phyloP scores from a whole-genome alignment of 1,140 invertebrate species.

The Stegodyphus dumicola region DNA sequence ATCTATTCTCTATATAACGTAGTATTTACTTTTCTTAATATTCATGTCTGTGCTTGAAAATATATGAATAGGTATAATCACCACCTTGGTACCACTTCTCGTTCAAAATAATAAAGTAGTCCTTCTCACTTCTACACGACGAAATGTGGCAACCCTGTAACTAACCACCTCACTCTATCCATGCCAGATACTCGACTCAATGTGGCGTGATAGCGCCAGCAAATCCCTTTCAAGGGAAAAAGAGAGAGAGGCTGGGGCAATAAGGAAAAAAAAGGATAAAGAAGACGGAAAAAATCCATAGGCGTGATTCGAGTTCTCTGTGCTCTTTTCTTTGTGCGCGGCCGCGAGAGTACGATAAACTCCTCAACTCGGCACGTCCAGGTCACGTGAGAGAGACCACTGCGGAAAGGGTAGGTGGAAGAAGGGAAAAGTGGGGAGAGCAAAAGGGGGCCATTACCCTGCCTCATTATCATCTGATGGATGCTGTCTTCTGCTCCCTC shows the following conservation, averaged over 20 bases:
- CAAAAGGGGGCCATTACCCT: conserved; percentile 56
- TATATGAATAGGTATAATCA: too few relatives aligned
- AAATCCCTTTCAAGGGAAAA: conserved; percentile 43
- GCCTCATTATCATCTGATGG: conserved; percentile 61
- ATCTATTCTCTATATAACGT: too few relatives aligned
- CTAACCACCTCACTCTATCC: conserved; percentile 41
- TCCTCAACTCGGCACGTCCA: conserved; percentile 58
- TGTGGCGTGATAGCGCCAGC: conserved; percentile 60
- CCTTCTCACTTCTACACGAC: neutral
- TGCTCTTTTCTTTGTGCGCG: conserved; percentile 23
- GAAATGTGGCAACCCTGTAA: conserved; percentile 42
- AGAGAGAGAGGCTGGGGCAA: neutral
- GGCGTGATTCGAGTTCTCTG: conserved; percentile 57
- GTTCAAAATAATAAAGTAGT: too few relatives aligned
- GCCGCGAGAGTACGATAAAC: conserved; percentile 57
- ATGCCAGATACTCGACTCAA: conserved; percentile 53
- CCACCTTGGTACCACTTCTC: too few relatives aligned
- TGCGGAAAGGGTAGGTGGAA: conserved; percentile 8
- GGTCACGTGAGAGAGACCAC: conserved; percentile 55
- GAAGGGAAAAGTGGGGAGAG: neutral
- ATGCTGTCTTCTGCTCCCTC: conserved; percentile 57
- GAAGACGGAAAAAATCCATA: conserved; percentile 19
- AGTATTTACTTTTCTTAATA: too few relatives aligned
- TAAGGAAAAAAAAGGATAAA: neutral
- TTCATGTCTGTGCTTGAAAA: too few relatives aligned